These are phyloP conservation scores for Belonocnema kinseyi DNA, from an alignment of 1,140 invertebrate genomes.

Conservation along the genomic window DNA sequence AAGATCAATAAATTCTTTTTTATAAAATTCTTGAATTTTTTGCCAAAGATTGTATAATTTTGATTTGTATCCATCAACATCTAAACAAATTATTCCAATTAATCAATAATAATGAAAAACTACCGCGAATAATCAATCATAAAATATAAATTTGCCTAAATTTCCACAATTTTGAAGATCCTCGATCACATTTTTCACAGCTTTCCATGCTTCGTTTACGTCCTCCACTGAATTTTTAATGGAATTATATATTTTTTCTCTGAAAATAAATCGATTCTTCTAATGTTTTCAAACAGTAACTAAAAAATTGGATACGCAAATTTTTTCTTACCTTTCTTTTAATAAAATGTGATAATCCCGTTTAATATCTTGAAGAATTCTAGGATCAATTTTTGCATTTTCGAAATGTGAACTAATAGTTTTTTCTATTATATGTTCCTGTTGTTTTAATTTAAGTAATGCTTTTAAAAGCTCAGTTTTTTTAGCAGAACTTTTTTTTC, in stretches of 20 bases:
- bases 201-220: constrained; percentile 57
- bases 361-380: constrained; percentile 56
- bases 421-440: constrained; percentile 66
- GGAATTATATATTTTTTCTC: background rate
- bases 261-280: background rate
- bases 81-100: constrained; percentile 45
- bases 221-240: constrained; percentile 31
- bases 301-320: constrained; percentile 18
- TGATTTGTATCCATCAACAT: constrained; percentile 58
- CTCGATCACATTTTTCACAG: constrained; percentile 50
- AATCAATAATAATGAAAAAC: constrained; percentile 33
- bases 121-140: constrained; percentile 24
- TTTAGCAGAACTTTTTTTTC: constrained; percentile 35
- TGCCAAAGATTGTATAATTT: constrained; percentile 63
- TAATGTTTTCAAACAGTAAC: background rate
- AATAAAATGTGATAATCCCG: constrained; percentile 48
- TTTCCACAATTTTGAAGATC: constrained; percentile 64
- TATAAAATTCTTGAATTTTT: constrained; percentile 66
- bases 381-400: constrained; percentile 61
- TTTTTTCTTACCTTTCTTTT: constrained; percentile 60
- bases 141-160: constrained; percentile 30
- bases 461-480: constrained; percentile 56
- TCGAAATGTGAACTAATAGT: constrained; percentile 57
- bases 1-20: constrained; percentile 49
- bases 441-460: constrained; percentile 64